These are phyloP conservation scores for Hydractinia echinata DNA, from an alignment of 30 jellyfish, hydroid and myxozoan species.

Conservation along the genomic window DNA sequence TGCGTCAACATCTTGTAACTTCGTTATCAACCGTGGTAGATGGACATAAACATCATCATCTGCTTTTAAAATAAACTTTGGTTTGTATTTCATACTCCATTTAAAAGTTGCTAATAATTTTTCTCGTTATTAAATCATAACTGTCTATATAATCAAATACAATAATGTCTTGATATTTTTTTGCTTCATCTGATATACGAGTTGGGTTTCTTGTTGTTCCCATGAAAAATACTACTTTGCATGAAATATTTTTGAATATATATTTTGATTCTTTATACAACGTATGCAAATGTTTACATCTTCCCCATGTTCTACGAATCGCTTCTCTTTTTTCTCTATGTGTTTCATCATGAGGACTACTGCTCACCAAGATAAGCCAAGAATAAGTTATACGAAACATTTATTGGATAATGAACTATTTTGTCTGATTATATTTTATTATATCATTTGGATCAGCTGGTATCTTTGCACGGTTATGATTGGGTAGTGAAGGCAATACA, in stretches of 20 bases:
- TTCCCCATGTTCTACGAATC: conserved; percentile 66
- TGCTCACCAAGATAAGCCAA: no score
- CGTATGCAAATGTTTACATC: not conserved
- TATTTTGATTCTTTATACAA: no score
- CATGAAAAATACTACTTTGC: not conserved
- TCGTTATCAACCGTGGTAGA: conserved; percentile 37
- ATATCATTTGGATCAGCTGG: no score
- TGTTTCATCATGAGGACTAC: no score
- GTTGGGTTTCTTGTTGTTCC: conserved; percentile 29
- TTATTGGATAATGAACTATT: no score
- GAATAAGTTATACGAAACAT: no score
- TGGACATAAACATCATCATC: conserved; percentile 71
- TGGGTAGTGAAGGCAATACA: no score
- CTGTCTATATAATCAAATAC: conserved; percentile 35
- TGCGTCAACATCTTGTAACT: conserved; percentile 26
- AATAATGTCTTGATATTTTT: conserved; percentile 39
- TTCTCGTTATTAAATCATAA: conserved; percentile 52
- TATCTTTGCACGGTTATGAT: no score
- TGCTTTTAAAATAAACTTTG: conserved; percentile 46
- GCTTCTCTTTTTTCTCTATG: conserved; percentile 36
- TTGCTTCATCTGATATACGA: conserved; percentile 27
- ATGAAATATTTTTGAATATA: no score
- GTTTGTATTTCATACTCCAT: conserved; percentile 25
- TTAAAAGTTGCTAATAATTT: conserved; percentile 41
- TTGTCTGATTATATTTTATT: no score